phyloP scores from a whole-genome alignment of 2,113 vertebrate species.

The Neodontobutis hainanensis region DNA sequence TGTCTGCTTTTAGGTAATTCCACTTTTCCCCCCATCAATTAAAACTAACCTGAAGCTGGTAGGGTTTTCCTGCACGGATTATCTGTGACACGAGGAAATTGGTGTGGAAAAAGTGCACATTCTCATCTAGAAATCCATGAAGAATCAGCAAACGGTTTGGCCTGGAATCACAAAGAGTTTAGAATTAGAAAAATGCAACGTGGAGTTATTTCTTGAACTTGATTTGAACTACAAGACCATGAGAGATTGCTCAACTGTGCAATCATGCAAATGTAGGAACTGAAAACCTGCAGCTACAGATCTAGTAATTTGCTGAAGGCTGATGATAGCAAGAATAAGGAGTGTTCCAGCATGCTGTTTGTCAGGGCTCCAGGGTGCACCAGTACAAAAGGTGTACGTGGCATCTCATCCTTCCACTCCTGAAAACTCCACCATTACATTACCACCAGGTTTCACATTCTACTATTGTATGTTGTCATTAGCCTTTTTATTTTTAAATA shows the following conservation, averaged over 20 bases:
- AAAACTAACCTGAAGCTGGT: conserved; percentile 91
- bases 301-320: neutral
- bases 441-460: too few relatives aligned
- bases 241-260: neutral
- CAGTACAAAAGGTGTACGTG: neutral
- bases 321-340: neutral
- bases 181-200: neutral
- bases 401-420: neutral
- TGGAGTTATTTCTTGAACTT: neutral
- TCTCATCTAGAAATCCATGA: conserved; percentile 97
- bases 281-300: conserved; percentile 22
- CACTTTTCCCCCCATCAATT: too few relatives aligned
- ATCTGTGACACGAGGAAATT: conserved; percentile 98
- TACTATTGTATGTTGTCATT: too few relatives aligned
- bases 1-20: too few relatives aligned
- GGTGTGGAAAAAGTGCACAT: conserved; percentile 99
- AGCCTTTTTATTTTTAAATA: too few relatives aligned
- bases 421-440: neutral
- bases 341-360: conserved; percentile 15
- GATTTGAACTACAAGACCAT: neutral
- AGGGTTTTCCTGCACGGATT: conserved; percentile 97
- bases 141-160: conserved; percentile 97
- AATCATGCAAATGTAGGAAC: neutral
- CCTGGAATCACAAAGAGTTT: conserved; percentile 70
- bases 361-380: conserved; percentile 5